Percentiles rank a stretch among this genome's conserved stretches.
phyloP scores from a whole-genome alignment of 1,140 invertebrate species.

The Leptinotarsa undecemlineata region DNA sequence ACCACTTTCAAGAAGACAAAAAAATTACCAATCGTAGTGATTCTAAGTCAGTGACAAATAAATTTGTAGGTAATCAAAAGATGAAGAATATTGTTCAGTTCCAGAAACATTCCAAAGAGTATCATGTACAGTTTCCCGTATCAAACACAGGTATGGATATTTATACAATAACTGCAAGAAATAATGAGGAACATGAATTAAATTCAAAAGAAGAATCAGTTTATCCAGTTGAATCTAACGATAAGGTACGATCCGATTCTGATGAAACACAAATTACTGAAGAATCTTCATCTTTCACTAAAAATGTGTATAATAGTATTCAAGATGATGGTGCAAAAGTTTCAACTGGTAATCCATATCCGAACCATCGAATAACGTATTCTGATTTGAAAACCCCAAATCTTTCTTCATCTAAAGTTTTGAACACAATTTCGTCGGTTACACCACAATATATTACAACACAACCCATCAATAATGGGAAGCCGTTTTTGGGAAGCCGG shows the following conservation, averaged over 20 bases:
- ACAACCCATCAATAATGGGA: constrained; percentile 49
- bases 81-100: background rate
- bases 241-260: constrained; percentile 31
- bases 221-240: no score
- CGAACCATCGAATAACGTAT: constrained; percentile 50
- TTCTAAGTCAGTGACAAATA: no score
- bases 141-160: background rate
- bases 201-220: no score
- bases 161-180: no score
- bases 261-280: constrained; percentile 73
- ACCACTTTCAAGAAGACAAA: no score
- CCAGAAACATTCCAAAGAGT: constrained; percentile 22
- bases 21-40: no score
- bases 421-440: constrained; percentile 46
- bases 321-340: constrained; percentile 18
- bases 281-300: constrained; percentile 70
- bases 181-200: no score
- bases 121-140: constrained; percentile 27
- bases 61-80: no score
- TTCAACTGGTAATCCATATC: constrained; percentile 40
- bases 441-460: constrained; percentile 47
- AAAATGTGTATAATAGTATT: constrained; percentile 45
- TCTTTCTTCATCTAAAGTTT: constrained; percentile 39
- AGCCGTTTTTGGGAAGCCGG: constrained; percentile 47
- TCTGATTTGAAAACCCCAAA: constrained; percentile 47